Percentiles rank a stretch among this genome's conserved stretches.
Conservation (phyloP, 1,140 invertebrate species). For the Scaptomyza montana region DNA sequence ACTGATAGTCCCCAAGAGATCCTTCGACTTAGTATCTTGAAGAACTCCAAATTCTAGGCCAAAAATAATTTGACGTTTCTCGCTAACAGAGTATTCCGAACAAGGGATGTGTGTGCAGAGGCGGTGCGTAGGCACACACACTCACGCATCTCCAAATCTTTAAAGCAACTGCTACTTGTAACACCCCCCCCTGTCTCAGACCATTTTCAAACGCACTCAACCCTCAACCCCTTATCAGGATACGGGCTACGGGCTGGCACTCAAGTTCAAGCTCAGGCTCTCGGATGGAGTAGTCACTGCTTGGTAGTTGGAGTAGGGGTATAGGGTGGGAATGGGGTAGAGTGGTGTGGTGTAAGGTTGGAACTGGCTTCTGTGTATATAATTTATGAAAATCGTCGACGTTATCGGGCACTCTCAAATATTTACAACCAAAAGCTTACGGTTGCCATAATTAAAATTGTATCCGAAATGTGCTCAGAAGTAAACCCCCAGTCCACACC, state of each 20-base stretch:
- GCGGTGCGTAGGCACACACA: slow-evolving; percentile 19
- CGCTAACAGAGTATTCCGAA: too few relatives aligned
- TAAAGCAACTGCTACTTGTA: too few relatives aligned
- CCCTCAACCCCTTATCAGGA: slow-evolving; percentile 52
- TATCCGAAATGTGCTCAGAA: slow-evolving; percentile 74
- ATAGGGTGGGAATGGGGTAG: not conserved
- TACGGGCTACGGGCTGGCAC: slow-evolving; percentile 48
- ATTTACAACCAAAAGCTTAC: slow-evolving; percentile 84
- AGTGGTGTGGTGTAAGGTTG: not conserved
- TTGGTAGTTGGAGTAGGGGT: not conserved
- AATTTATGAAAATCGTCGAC: slow-evolving; percentile 84
- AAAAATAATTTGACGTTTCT: too few relatives aligned
- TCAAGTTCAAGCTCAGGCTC: slow-evolving; percentile 40
- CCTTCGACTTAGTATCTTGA: too few relatives aligned
- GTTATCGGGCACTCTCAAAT: slow-evolving; percentile 83
- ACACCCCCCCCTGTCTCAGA: too few relatives aligned
- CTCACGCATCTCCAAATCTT: slow-evolving; percentile 12
- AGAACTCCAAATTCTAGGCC: too few relatives aligned
- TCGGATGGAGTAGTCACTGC: slow-evolving; percentile 43
- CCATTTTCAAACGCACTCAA: slow-evolving; percentile 29
- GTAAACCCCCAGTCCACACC: slow-evolving; percentile 9
- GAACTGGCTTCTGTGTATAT: slow-evolving; percentile 54
- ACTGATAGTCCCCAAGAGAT: too few relatives aligned
- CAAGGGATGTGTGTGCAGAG: not conserved
- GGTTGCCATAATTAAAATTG: slow-evolving; percentile 84